Percentiles rank a stretch among this genome's conserved stretches.
phyloP scores from a whole-genome alignment of 2,797 vertebrate genomes.

The Eulemur albifrons region DNA sequence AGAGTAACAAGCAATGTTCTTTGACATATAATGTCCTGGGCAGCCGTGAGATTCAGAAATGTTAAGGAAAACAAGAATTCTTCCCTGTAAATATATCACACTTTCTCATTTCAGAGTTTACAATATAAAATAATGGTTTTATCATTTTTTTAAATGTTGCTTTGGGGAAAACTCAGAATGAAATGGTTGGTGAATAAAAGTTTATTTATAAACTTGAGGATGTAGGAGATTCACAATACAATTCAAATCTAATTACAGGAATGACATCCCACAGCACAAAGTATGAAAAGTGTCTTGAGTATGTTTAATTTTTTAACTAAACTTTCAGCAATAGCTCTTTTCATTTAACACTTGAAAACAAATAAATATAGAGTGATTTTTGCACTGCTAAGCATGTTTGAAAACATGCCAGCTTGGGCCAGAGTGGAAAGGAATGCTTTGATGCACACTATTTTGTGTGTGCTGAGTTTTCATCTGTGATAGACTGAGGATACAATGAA shows the following conservation, averaged over 20 bases:
- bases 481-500: neutral
- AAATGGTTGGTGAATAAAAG: conserved; percentile 49
- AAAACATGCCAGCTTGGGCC: neutral
- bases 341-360: conserved; percentile 48
- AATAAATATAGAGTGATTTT: conserved; percentile 37
- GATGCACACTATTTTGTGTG: neutral
- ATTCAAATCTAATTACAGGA: conserved; percentile 62
- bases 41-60: neutral
- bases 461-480: neutral
- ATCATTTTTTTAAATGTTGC: neutral
- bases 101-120: conserved; percentile 45
- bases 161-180: neutral
- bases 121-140: conserved; percentile 3
- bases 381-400: neutral
- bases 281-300: neutral
- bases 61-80: conserved; percentile 37
- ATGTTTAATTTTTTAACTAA: conserved; percentile 52
- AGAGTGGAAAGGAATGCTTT: neutral
- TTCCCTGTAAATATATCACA: conserved; percentile 24
- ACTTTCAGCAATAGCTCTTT: conserved; percentile 32
- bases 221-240: conserved; percentile 18
- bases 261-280: conserved; percentile 11
- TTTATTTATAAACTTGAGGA: conserved; percentile 35
- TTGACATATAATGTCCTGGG: neutral
- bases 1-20: neutral